Conservation (phyloP, 2,113 vertebrate genomes). For the Hemiscyllium ocellatum region DNA sequence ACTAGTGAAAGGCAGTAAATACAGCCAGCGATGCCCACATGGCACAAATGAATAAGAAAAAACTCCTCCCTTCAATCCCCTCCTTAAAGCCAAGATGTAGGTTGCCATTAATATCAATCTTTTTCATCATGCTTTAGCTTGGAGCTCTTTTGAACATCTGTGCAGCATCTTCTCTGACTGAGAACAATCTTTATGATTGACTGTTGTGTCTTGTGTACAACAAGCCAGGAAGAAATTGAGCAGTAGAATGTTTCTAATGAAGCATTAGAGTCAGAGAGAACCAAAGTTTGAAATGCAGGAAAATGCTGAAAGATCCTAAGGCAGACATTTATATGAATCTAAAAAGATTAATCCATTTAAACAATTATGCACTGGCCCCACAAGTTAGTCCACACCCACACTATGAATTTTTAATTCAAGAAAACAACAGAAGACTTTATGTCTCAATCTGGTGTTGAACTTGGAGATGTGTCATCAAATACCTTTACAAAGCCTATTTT, state of each 20-base stretch:
- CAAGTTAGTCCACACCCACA: neutral
- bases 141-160: neutral
- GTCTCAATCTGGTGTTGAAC: neutral
- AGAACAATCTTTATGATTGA: neutral
- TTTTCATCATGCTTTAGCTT: neutral
- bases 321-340: neutral
- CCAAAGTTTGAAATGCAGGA: neutral
- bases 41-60: too few relatives aligned
- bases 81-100: neutral
- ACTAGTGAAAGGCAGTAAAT: too few relatives aligned
- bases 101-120: neutral
- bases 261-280: neutral
- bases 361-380: neutral
- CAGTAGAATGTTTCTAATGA: neutral
- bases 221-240: neutral
- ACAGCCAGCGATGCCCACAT: too few relatives aligned
- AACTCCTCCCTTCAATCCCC: neutral
- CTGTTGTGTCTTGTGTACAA: neutral
- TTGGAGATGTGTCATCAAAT: neutral
- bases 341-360: neutral
- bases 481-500: neutral
- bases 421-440: neutral
- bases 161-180: neutral
- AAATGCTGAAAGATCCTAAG: neutral
- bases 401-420: neutral